A percentile compares a stretch with the other conserved stretches of the same genome.
Evolutionary conservation across 2,888 invertebrate species (phyloP).

Genomic region (Hedychridium roseum): DNA sequence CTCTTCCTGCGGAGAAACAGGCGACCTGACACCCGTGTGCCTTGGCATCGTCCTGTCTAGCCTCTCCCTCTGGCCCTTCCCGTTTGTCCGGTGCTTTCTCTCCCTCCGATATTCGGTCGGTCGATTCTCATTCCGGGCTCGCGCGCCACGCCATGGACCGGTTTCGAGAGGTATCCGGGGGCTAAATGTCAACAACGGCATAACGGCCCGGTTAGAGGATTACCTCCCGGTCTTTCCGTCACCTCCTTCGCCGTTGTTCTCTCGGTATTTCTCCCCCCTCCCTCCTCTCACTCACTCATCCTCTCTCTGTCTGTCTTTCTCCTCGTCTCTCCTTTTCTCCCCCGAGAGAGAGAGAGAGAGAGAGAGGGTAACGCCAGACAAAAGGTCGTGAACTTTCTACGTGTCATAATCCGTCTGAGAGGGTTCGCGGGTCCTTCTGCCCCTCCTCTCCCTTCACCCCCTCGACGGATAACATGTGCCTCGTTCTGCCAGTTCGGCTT

Average conservation of each 20-base stretch:
- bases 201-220: slow-evolving; percentile 46
- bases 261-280: slow-evolving; percentile 13
- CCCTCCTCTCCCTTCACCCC: not conserved
- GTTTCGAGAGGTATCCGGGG: slow-evolving; percentile 45
- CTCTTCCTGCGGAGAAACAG: slow-evolving; percentile 21
- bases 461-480: not conserved
- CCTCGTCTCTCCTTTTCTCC: slow-evolving; percentile 7
- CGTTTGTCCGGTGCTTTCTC: too few relatives aligned
- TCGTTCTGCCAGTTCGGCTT: too few relatives aligned
- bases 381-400: slow-evolving; percentile 60
- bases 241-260: slow-evolving; percentile 19
- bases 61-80: not conserved
- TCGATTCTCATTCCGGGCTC: too few relatives aligned
- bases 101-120: too few relatives aligned
- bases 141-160: slow-evolving; percentile 40
- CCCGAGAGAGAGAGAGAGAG: slow-evolving; percentile 8
- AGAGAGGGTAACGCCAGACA: slow-evolving; percentile 48
- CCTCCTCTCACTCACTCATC: slow-evolving; percentile 5
- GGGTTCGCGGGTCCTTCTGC: slow-evolving; percentile 32
- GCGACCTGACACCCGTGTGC: not conserved
- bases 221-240: slow-evolving; percentile 31
- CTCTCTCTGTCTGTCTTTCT: slow-evolving; percentile 13
- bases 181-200: slow-evolving; percentile 60
- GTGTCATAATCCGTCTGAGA: slow-evolving; percentile 58
- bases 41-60: too few relatives aligned